phyloP scores from a whole-genome alignment of 2,113 vertebrate species.

The Lagopus muta region DNA sequence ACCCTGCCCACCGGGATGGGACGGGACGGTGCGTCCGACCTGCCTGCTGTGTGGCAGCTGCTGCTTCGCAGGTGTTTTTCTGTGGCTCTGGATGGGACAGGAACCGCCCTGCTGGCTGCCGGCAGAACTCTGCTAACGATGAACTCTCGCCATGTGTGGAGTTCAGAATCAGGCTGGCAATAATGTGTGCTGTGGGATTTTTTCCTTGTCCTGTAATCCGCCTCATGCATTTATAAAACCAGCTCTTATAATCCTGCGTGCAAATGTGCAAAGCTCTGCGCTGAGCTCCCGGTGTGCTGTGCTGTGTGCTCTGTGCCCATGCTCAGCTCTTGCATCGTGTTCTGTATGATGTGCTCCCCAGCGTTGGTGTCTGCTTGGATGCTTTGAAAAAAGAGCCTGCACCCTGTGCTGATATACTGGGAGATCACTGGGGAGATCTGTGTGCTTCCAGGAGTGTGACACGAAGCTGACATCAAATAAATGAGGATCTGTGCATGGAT shows the following conservation, averaged over 20 bases:
- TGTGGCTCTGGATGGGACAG: too few relatives aligned
- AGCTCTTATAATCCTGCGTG: neutral
- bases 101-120: rapidly evolving
- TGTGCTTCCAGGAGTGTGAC: neutral
- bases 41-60: neutral
- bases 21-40: neutral
- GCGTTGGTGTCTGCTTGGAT: rapidly evolving
- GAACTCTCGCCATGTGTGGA: neutral
- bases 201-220: neutral
- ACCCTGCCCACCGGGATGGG: rapidly evolving
- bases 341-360: neutral
- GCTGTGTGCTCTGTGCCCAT: rapidly evolving
- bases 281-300: neutral
- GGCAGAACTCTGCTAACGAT: rapidly evolving
- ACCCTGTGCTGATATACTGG: rapidly evolving
- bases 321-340: rapidly evolving
- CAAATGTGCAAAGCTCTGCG: neutral
- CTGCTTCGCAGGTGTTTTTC: neutral
- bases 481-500: neutral
- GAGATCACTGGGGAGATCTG: neutral
- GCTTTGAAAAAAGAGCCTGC: neutral
- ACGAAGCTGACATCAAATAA: neutral
- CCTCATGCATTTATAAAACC: neutral
- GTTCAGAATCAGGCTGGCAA: neutral
- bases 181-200: neutral